Evolutionary conservation across 1,140 invertebrate genomes (phyloP).

Genomic region (Adoxophyes honmai): DNA sequence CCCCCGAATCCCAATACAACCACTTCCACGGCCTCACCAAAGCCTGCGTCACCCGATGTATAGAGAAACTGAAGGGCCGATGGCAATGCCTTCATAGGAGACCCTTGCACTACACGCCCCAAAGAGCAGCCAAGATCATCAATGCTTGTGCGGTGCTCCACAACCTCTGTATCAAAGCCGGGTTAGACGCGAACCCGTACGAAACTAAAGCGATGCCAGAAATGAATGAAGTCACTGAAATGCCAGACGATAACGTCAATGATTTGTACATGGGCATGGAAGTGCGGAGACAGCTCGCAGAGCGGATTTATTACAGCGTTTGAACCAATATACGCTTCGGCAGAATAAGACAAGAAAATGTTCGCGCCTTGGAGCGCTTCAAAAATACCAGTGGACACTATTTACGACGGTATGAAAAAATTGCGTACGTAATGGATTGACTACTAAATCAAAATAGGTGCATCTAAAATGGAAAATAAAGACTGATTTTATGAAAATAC

Average conservation of each 20-base stretch:
- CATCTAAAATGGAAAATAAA: not conserved
- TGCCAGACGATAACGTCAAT: slow-evolving; percentile 42
- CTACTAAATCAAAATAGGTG: too few relatives aligned
- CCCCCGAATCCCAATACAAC: slow-evolving; percentile 44
- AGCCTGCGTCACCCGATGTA: slow-evolving; percentile 44
- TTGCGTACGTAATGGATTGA: too few relatives aligned
- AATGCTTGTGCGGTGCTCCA: slow-evolving; percentile 57
- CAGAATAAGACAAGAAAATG: too few relatives aligned
- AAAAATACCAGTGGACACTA: too few relatives aligned
- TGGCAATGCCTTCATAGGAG: slow-evolving; percentile 53
- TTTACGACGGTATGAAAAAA: too few relatives aligned
- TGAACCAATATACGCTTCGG: too few relatives aligned
- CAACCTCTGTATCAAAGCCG: slow-evolving; percentile 39
- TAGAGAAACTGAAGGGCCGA: slow-evolving; percentile 47
- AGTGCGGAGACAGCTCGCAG: slow-evolving; percentile 37
- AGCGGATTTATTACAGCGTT: slow-evolving; percentile 42
- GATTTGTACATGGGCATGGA: slow-evolving; percentile 42
- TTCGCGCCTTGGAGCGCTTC: too few relatives aligned
- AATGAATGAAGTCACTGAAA: slow-evolving; percentile 35
- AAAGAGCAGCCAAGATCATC: slow-evolving; percentile 50
- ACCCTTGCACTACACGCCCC: slow-evolving; percentile 50
- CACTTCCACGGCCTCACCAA: slow-evolving; percentile 38
- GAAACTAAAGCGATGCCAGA: slow-evolving; percentile 27
- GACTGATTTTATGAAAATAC: slow-evolving; percentile 3
- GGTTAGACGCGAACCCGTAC: slow-evolving; percentile 32